Base-by-base conservation (phyloP, 2,888 invertebrate species). In the Cephalotes varians region DNA sequence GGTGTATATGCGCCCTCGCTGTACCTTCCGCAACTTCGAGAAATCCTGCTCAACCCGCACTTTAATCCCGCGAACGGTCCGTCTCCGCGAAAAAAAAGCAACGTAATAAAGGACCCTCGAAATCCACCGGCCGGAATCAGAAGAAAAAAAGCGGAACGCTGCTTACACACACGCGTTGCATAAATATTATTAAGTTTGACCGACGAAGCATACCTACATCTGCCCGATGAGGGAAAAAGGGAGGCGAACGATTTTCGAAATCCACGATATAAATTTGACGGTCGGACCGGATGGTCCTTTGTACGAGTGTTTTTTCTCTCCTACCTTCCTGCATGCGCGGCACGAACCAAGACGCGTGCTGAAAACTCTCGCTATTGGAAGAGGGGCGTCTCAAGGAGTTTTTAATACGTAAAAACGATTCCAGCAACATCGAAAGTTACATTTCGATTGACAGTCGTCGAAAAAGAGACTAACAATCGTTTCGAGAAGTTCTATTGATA, bases 161-260 rank as follows among this genome's bases (percentile, higher is more conserved):
- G 67, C 49, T 37, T 85, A 90, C 91, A 86, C 91, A 87, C 89
- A 88, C 90, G 91, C 87, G 90, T 92, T 93, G 92, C 92, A 92
- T 92, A 93, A 92, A 92, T 88, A 92, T 92, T 90, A 92, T 93
- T 93, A 92, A 91, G 92, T 92, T 93, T 92, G 91, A 89, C 87
- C 91, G 82, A 67, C 89, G 89, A 91, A 91, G 91, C 93, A 90
- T 93, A 88, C 86, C 87, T 83, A 90, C 92, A 93, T 92, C 93
- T 92, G 92, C 86, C 85, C 87, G 83, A 89, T 83, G 82, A 82
- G 54, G 47, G 58, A 73, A 77, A 79, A 49, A 54, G 60, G 72
- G 51, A 62, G 54, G 67, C 69, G 74, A 79, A 15, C 85, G 83
- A 88, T 88, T 71, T 84, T 83, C 60, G 47, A 31, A 86, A 86